Base-by-base conservation (phyloP, 1,140 invertebrate species). In the Tribolium madens region DNA sequence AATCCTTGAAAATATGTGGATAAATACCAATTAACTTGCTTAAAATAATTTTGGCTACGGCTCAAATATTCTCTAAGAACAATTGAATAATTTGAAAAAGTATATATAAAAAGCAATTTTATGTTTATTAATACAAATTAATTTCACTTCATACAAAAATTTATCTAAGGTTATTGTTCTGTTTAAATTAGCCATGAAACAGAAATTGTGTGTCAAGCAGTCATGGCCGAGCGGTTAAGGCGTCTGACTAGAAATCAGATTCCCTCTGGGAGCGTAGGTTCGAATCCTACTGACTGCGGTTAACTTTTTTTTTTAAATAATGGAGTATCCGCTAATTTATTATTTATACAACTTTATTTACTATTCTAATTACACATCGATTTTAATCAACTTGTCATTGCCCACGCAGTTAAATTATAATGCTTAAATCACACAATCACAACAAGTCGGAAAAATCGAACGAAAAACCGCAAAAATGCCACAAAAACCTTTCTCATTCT, bases 231-330 rank as follows among this genome's bases (percentile, higher is more conserved):
- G 91, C 90, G 92, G 92, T 93, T 93, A 93, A 93, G 92, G 92
- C 92, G 92, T 92, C 91, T 92, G 92, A 93, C 91, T 92, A 91
- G 91, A 93, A 93, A 92, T 93, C 91, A 92, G 91, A 92, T 93
- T 92, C 91, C 91, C 91, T 93, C 90, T 92, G 91, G 91, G 91
- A 93, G 92, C 92, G 91, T 92, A 93, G 92, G 91, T 93, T 93
- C 92, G 91, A 93, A 91, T 93, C 92, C 92, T 93, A 92, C 91
- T 90, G 92, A 90, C 92, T 92, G 92, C 92, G 92, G 36, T 10
- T 1, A 4, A 42, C 36, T 42, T 42, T 4, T 42, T 42, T 42
- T 42, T 31, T 31, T 31, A 31, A 31, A 42, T 42, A 2, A 2
- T 26, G n/a, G n/a, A n/a, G n/a, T n/a, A n/a, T 26, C 21, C 21